Evolutionary conservation across 2,113 vertebrate genomes (phyloP).

Genomic region (Poeciliopsis retropinna): DNA sequence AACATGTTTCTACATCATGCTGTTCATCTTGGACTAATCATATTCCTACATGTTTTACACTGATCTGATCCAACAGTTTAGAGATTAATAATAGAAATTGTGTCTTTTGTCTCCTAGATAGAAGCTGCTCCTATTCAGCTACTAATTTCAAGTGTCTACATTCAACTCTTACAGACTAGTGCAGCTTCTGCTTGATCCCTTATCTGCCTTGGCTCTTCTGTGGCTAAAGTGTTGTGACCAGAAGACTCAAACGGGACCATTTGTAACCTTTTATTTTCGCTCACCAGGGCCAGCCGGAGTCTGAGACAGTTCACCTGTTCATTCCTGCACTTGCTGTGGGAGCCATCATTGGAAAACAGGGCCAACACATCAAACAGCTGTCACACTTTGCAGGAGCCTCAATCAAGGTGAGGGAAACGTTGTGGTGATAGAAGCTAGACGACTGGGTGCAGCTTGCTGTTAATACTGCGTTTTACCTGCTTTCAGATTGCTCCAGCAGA

Average conservation of each 20-base stretch:
- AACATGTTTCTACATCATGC: no score
- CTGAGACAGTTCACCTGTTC: slow-evolving; percentile 96
- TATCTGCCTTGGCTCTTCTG: neutral
- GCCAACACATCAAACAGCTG: slow-evolving; percentile 99
- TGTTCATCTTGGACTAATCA: neutral
- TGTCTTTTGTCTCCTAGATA: neutral
- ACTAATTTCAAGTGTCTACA: neutral
- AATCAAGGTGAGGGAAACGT: slow-evolving; percentile 87
- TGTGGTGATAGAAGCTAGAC: slow-evolving; percentile 10
- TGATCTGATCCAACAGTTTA: neutral
- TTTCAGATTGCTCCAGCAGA: slow-evolving; percentile 94
- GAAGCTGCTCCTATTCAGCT: neutral
- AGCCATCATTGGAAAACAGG: slow-evolving; percentile 98
- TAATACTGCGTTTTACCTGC: slow-evolving; percentile 1
- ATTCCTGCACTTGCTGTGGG: slow-evolving; percentile 96
- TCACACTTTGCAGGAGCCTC: slow-evolving; percentile 97
- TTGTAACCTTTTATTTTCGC: slow-evolving; percentile 22
- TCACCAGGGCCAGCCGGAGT: slow-evolving; percentile 85
- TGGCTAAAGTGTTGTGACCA: slow-evolving; percentile 4
- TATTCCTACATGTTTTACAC: neutral
- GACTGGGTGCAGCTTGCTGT: neutral
- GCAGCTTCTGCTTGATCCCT: slow-evolving; percentile 11
- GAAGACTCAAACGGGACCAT: no score
- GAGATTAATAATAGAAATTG: neutral
- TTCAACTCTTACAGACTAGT: neutral